Percentiles rank a stretch among this genome's conserved stretches.
Evolutionary conservation across 2,797 vertebrate genomes (phyloP).

Genomic region (Melopsittacus undulatus): DNA sequence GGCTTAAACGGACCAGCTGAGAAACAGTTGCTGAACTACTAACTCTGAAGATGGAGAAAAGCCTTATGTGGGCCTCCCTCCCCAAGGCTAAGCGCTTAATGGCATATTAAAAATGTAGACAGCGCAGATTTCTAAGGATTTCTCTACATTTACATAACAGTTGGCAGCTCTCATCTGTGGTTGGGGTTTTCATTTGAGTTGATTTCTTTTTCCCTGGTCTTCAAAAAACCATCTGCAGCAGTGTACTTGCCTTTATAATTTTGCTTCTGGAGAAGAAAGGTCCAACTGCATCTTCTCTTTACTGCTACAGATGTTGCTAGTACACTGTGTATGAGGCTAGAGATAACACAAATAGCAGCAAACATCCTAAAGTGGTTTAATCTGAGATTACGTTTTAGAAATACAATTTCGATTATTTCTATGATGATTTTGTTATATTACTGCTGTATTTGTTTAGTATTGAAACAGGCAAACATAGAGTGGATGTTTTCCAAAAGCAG

Average conservation of each 20-base stretch:
- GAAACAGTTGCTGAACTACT: slow-evolving; percentile 21
- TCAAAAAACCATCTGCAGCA: background rate
- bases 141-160: slow-evolving; percentile 20
- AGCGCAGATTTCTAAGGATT: slow-evolving; percentile 55
- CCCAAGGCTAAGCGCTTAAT: background rate
- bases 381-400: background rate
- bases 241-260: background rate
- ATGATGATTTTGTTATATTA: background rate
- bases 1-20: slow-evolving; percentile 55
- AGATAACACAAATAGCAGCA: background rate
- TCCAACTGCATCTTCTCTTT: background rate
- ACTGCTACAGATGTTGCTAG: background rate
- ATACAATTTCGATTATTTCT: background rate
- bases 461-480: background rate
- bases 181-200: background rate
- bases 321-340: background rate
- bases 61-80: background rate
- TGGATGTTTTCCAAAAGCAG: background rate
- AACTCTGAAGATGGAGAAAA: slow-evolving; percentile 6
- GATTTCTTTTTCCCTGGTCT: background rate
- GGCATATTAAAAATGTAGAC: background rate
- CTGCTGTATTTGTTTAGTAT: background rate
- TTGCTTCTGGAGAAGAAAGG: background rate
- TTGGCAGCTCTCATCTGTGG: background rate
- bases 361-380: background rate